Base-by-base conservation (phyloP, 2,113 vertebrate genomes). In the Boleophthalmus pectinirostris region DNA sequence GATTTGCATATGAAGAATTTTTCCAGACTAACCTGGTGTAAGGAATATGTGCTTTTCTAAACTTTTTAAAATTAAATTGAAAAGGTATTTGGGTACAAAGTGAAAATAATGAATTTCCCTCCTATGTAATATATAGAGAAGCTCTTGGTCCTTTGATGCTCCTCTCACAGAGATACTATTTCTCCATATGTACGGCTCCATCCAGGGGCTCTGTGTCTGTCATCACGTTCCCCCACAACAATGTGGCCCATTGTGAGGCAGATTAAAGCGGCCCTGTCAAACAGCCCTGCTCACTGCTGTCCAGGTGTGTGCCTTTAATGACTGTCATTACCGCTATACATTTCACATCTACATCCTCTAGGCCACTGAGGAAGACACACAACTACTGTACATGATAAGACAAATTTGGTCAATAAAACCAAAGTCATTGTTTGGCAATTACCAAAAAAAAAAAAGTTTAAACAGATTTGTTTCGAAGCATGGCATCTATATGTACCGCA, bases 111-210 rank as follows among this genome's bases (percentile, higher is more conserved):
- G 51, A 60, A n/a, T 53, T 23, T 81, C 74, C 51, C 63, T 23
- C 24, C 23, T 21, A n/a, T 6, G 20, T 29, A 33, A 43, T 13
- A 18, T 6, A 58, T 2, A 38, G 73, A 73, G 45, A 57, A 57
- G 33, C 61, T 21, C 60, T 38, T 16, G 12, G 23, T n/a, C 68
- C 60, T 87, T 82, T 87, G 82, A 87, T 80, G 80, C 70, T 75
- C 77, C 78, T 88, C 83, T 90, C 81, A 86, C 85, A 88, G 80
- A 85, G 84, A 89, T 90, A 77, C 65, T 77, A 74, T 89, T 92
- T 86, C 86, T 82, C 81, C 70, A 79, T 80, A 82, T 85, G 86
- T 81, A 85, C 24, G 0, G 54, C 68, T 82, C 83, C 1, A 56
- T 82, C 75, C 49, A 25, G 72, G 56, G 73, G 72, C 82, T 56